Conservation (phyloP, 2,888 invertebrate genomes). For the Sminthurides aquaticus region DNA sequence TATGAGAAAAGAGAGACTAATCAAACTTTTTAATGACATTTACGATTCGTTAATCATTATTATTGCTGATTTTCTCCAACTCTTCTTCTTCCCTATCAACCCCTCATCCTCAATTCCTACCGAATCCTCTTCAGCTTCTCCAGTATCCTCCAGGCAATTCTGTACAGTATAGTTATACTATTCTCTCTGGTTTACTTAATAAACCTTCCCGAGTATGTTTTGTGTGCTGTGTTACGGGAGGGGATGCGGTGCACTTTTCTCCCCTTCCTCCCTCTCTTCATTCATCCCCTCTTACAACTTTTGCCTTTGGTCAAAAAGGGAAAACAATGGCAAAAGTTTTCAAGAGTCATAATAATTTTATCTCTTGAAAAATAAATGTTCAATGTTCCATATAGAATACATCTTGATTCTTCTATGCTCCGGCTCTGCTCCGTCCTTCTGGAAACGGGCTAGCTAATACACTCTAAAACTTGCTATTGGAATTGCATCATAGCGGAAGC, state of each 20-base stretch:
- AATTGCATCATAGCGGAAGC: too few relatives aligned
- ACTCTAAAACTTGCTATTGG: too few relatives aligned
- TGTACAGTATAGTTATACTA: not conserved
- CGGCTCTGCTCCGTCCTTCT: too few relatives aligned
- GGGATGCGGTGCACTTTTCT: not conserved
- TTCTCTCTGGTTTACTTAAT: not conserved
- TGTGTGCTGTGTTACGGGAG: not conserved
- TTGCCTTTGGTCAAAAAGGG: constrained; percentile 2
- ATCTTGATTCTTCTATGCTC: too few relatives aligned
- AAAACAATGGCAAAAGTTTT: constrained; percentile 16
- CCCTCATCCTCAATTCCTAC: not conserved
- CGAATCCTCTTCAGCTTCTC: too few relatives aligned
- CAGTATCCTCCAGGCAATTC: not conserved
- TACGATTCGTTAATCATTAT: constrained; percentile 24
- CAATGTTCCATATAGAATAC: not conserved
- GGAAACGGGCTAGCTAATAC: too few relatives aligned
- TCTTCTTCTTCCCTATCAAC: not conserved
- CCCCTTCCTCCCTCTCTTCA: constrained; percentile 19
- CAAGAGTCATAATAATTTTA: not conserved
- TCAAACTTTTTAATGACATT: constrained; percentile 26
- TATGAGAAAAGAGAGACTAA: constrained; percentile 19
- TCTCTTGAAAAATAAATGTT: not conserved
- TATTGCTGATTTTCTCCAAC: constrained; percentile 22
- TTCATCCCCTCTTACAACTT: constrained; percentile 9
- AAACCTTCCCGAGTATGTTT: not conserved